These are phyloP conservation scores for Ptilonorhynchus violaceus DNA, from an alignment of 2,113 vertebrate species.

Conservation along the genomic window DNA sequence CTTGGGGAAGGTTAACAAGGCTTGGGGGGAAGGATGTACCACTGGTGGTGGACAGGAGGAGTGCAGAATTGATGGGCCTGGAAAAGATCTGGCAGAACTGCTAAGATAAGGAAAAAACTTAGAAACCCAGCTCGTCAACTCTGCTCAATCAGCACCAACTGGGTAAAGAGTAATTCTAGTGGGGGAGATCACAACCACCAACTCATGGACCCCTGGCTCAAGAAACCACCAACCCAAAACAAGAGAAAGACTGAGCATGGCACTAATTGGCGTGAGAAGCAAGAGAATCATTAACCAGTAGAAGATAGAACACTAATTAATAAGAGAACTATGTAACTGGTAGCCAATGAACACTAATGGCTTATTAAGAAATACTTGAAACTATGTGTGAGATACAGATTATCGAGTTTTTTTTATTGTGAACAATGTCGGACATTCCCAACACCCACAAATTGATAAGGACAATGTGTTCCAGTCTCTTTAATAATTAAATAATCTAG, in stretches of 20 bases:
- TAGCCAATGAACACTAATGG: background rate
- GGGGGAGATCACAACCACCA: background rate
- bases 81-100: background rate
- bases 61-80: background rate
- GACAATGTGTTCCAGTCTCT: background rate
- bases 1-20: background rate
- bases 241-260: background rate
- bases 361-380: background rate
- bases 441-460: background rate
- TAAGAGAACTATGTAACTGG: background rate
- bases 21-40: background rate
- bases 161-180: background rate
- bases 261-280: background rate
- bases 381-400: background rate
- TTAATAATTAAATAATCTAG: constrained; percentile 16
- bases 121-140: background rate
- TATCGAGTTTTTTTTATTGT: background rate
- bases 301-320: background rate
- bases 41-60: background rate
- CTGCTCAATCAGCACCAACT: background rate
- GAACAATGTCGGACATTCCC: background rate
- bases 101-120: background rate
- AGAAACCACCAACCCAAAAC: background rate
- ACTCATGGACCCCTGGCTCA: background rate
- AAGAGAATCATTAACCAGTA: background rate